phyloP scores from a whole-genome alignment of 2,797 vertebrate genomes.

The Rhadinocentrus ornatus region DNA sequence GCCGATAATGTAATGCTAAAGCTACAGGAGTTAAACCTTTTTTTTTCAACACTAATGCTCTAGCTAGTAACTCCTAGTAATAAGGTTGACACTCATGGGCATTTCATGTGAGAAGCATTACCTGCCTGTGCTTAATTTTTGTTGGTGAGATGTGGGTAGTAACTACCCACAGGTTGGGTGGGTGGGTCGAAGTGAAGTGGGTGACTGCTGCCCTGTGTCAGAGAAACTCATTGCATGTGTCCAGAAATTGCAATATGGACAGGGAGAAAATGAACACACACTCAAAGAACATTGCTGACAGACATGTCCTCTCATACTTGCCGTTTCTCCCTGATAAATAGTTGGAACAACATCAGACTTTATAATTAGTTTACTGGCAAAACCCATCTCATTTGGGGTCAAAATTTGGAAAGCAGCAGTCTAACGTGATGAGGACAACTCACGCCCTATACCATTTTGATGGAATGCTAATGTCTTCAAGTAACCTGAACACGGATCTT shows the following conservation, averaged over 20 bases:
- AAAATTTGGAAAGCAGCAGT: not conserved
- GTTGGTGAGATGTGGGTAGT: not conserved
- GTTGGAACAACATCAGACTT: not conserved
- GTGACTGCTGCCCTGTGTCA: not conserved
- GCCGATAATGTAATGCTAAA: not conserved
- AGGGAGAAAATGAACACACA: too few species aligned
- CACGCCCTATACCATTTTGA: not conserved
- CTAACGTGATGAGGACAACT: not conserved
- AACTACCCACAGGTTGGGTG: not conserved
- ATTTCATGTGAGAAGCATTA: not conserved
- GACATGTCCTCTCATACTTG: too few species aligned
- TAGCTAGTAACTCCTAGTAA: not conserved
- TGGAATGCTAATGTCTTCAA: not conserved
- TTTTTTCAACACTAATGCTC: not conserved
- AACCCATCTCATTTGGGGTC: not conserved
- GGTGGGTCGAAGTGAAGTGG: not conserved
- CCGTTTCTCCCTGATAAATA: not conserved
- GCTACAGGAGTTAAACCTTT: not conserved
- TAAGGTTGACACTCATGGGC: too few species aligned
- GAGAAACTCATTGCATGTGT: not conserved
- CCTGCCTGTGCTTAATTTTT: not conserved
- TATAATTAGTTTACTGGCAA: not conserved
- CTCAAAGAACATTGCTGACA: too few species aligned
- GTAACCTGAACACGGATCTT: not conserved
- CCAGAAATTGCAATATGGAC: not conserved